Evolutionary conservation across 35 echinoderm and acorn worm genomes (phyloP), one percentile per base, ranked within the genome.

Genomic region (Apostichopus californicus): DNA sequence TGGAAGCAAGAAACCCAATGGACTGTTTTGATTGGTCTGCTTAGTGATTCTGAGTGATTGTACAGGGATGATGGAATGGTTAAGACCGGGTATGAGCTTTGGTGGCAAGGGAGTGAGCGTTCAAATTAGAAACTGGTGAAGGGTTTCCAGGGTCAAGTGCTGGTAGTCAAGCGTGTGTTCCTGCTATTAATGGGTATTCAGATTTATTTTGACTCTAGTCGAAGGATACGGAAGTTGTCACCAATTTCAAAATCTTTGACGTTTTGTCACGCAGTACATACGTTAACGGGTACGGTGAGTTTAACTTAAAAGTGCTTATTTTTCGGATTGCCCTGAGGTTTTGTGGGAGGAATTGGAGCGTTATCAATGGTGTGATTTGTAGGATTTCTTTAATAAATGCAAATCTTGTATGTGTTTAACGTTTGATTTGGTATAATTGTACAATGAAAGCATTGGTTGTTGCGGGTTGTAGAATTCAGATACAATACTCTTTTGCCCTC

Each of bases 1-100:
- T 85, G 81, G 57, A 85, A 85, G 81, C 81, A 85, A 15, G 18
- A 56, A 85, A 59, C 54, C 13, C 18, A 85, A 58, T n/a, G 81
- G 81, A 55, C 55, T 22, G 57, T 23, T 57, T 85, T 85, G 81
- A 85, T 85, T 85, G 81, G 81, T 10, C 55, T 57, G 57, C 56
- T 59, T 56, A 85, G 55, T 59, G 24, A n/a, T 85, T 85, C 54
- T 56, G 81, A 55, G 81, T 52, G 78, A 81, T 59, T 21, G 10
- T 18, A 58, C 13, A 57, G 14, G 55, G 22, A n/a, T 21, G 24
- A 23, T 15, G 11, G 17, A 59, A 59, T 60, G n/a, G 81, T 56
- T n/a, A 6, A 85, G 81, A 58, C 28, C 18, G 55, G 81, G 57
- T 59, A 85, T 85, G 81, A 85, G 17, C 55, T 6, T 17, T 85